These are phyloP conservation scores for Peromyscus attwateri DNA, from an alignment of 2,797 vertebrate species.

Conservation along the genomic window DNA sequence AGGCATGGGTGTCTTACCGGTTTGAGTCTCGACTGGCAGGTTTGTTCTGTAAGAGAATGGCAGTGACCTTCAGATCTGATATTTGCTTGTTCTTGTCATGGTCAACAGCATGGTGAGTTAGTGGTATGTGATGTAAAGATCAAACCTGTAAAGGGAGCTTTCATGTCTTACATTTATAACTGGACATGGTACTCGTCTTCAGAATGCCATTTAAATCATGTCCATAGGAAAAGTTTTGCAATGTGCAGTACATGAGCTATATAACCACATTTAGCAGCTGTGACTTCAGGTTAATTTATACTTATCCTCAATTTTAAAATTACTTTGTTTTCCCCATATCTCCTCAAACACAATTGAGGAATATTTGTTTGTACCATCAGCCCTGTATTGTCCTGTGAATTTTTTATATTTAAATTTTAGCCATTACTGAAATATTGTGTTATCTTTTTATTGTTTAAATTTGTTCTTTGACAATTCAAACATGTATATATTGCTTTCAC, in stretches of 20 bases:
- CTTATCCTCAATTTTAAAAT: neutral
- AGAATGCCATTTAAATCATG: neutral
- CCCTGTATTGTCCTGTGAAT: neutral
- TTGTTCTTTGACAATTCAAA: neutral
- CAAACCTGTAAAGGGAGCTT: neutral
- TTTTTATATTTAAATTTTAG: neutral
- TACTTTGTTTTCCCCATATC: neutral
- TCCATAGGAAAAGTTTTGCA: neutral
- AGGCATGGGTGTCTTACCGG: accelerated
- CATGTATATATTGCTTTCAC: neutral
- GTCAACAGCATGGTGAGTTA: neutral
- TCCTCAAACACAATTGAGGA: neutral
- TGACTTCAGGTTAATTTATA: neutral
- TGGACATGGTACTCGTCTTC: neutral
- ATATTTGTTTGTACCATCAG: neutral
- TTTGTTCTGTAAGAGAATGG: neutral
- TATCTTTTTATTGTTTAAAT: neutral
- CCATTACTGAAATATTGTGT: neutral
- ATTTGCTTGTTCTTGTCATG: neutral
- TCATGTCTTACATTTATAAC: neutral
- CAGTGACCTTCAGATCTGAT: neutral
- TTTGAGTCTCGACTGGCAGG: neutral
- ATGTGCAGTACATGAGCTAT: neutral
- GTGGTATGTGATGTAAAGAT: neutral
- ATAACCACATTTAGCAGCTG: neutral